A percentile compares a stretch with the other conserved stretches of the same genome.
These are phyloP conservation scores for Nipponacmea schrenckii DNA, from an alignment of 2,888 invertebrate genomes.

Conservation along the genomic window DNA sequence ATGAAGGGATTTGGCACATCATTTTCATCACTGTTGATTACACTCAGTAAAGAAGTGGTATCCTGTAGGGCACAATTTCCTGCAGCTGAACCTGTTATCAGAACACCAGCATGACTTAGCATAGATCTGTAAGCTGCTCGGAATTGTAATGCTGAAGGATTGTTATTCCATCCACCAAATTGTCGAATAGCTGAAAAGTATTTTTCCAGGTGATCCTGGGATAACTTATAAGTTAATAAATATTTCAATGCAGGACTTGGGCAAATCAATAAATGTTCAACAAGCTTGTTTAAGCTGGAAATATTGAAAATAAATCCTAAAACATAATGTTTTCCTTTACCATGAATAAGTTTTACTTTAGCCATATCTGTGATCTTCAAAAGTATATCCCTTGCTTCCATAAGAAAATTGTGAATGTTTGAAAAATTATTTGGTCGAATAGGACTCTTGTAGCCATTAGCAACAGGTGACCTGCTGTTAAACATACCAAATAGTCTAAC, in stretches of 20 bases:
- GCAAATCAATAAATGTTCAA: not conserved
- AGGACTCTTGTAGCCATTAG: conserved; percentile 13
- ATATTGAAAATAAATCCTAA: conserved; percentile 15
- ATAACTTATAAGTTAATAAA: conserved; percentile 12
- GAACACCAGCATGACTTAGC: not conserved
- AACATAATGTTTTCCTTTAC: conserved; percentile 11
- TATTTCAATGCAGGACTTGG: not conserved
- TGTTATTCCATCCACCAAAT: conserved; percentile 14
- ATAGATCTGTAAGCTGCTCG: conserved; percentile 5
- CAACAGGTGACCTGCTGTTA: no score
- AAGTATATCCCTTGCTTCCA: not conserved
- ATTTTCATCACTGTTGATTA: not conserved
- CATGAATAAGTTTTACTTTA: not conserved
- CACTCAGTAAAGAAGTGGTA: not conserved
- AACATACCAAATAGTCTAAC: conserved; percentile 2
- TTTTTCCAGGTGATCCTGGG: conserved; percentile 16
- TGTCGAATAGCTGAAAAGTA: conserved; percentile 7
- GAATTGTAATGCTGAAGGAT: conserved; percentile 13
- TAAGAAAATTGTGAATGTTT: not conserved
- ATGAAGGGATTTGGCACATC: not conserved
- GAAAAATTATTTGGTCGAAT: not conserved
- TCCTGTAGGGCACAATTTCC: not conserved
- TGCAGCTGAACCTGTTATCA: not conserved
- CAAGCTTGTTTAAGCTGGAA: not conserved
- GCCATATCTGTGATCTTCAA: not conserved